A percentile compares a stretch with the other conserved stretches of the same genome.
Conservation (phyloP, 2,113 vertebrate species). For the Corythornis madagascariensis region DNA sequence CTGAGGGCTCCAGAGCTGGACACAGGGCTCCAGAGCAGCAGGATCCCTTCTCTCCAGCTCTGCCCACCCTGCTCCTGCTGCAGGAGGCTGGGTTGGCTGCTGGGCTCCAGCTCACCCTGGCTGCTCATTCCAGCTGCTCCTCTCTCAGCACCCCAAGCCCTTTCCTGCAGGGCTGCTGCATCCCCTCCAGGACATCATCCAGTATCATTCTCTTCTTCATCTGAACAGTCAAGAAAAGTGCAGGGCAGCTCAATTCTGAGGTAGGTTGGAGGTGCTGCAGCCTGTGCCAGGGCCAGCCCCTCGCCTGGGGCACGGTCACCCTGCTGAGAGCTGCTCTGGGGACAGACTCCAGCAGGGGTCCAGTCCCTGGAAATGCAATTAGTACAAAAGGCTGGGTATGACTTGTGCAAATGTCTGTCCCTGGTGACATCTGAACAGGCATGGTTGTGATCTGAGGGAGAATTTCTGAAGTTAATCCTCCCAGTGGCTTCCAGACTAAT, state of each 20-base stretch:
- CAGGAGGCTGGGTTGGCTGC: too few species aligned
- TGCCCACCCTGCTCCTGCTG: too few species aligned
- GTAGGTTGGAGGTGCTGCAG: not conserved
- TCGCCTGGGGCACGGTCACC: accelerated
- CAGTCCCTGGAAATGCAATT: not conserved
- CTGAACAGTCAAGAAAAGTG: not conserved
- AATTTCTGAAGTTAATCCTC: slow-evolving; percentile 57
- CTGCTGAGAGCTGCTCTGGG: not conserved
- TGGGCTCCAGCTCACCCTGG: too few species aligned
- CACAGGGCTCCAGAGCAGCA: too few species aligned
- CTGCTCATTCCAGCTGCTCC: too few species aligned
- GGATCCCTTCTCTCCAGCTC: too few species aligned
- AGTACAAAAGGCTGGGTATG: not conserved
- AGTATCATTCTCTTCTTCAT: not conserved
- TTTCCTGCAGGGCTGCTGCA: too few species aligned
- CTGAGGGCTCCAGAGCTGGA: too few species aligned
- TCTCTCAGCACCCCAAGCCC: too few species aligned
- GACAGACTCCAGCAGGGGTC: not conserved
- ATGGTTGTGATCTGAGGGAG: not conserved
- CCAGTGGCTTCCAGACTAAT: slow-evolving; percentile 49
- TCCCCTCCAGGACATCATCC: not conserved
- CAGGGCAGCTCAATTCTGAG: not conserved
- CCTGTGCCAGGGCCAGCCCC: not conserved
- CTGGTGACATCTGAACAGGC: slow-evolving; percentile 21
- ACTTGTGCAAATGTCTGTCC: not conserved